Conservation (phyloP, 1,140 invertebrate species). For the Macrobrachium nipponense region DNA sequence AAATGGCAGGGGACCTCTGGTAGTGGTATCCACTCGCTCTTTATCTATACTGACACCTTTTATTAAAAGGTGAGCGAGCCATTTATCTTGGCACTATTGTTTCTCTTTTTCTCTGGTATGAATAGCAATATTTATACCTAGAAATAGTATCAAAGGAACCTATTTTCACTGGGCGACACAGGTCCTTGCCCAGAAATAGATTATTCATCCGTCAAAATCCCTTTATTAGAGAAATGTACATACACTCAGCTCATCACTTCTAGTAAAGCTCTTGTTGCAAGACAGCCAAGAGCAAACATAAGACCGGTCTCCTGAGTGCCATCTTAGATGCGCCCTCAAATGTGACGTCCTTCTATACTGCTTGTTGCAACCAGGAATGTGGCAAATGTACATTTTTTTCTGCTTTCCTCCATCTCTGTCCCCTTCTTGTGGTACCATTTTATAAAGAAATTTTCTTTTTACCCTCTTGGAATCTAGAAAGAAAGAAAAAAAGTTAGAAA, state of each 20-base stretch:
- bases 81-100: too few species aligned
- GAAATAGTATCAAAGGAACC: too few species aligned
- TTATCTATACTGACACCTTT: too few species aligned
- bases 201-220: too few species aligned
- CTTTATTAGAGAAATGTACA: slow-evolving; percentile 7
- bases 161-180: too few species aligned
- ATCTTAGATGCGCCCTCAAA: slow-evolving; percentile 89
- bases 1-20: too few species aligned
- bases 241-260: slow-evolving; percentile 65
- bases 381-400: slow-evolving; percentile 80
- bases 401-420: slow-evolving; percentile 73
- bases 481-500: neutral
- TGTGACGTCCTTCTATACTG: slow-evolving; percentile 98
- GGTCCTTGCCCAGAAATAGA: too few species aligned
- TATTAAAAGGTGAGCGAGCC: too few species aligned
- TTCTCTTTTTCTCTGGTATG: too few species aligned
- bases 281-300: slow-evolving; percentile 95
- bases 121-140: too few species aligned
- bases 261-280: slow-evolving; percentile 80
- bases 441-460: too few species aligned
- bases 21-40: too few species aligned
- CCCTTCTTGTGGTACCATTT: slow-evolving; percentile 76
- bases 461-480: slow-evolving; percentile 46
- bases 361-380: slow-evolving; percentile 95
- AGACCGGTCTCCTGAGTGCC: slow-evolving; percentile 89